phyloP scores from a whole-genome alignment of 2,797 vertebrate species.

The Varecia variegata region DNA sequence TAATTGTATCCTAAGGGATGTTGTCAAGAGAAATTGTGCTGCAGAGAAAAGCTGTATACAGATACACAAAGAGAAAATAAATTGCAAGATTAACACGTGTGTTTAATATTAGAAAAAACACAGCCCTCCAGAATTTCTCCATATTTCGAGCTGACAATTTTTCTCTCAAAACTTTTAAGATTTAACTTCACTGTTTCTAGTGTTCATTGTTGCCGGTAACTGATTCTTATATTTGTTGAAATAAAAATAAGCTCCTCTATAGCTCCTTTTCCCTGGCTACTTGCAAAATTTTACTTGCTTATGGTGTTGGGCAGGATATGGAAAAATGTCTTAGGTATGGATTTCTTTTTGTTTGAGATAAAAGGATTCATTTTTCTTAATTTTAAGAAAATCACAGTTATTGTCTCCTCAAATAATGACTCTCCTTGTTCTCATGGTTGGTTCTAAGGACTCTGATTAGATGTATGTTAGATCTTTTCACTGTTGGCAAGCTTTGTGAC shows the following conservation, averaged over 20 bases:
- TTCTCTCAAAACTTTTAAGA: neutral
- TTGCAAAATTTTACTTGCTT: neutral
- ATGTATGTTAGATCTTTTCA: neutral
- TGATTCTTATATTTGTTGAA: neutral
- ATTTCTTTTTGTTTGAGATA: neutral
- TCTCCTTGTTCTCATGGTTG: neutral
- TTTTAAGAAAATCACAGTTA: slow-evolving; percentile 34
- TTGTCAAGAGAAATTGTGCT: slow-evolving; percentile 76
- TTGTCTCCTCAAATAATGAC: neutral
- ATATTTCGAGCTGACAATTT: slow-evolving; percentile 6
- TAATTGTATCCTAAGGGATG: slow-evolving; percentile 77
- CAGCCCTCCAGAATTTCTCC: slow-evolving; percentile 80
- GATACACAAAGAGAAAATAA: slow-evolving; percentile 76
- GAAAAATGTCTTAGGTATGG: neutral
- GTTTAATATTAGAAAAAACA: slow-evolving; percentile 82
- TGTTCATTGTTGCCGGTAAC: neutral
- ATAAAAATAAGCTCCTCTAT: neutral
- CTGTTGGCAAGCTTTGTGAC: neutral
- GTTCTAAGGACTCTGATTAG: neutral
- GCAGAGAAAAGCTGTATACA: slow-evolving; percentile 82
- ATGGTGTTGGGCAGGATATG: neutral
- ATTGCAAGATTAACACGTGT: slow-evolving; percentile 81
- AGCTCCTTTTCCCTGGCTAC: neutral
- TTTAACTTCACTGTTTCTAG: neutral
- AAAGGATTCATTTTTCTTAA: neutral